Conservation (phyloP, 2,113 vertebrate species). For the Telmatochromis sp. region DNA sequence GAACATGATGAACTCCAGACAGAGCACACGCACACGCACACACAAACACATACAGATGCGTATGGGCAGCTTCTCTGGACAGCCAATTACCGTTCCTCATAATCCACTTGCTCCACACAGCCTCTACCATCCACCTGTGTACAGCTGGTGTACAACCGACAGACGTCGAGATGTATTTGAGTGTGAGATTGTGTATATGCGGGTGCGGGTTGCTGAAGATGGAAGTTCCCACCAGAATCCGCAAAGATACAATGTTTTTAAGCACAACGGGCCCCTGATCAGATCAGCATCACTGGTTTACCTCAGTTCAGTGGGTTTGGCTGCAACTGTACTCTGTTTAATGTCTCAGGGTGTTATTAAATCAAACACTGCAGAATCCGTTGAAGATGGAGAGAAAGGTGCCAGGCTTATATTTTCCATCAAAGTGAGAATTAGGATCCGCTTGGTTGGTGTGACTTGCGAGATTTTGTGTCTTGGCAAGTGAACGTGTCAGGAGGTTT, state of each 20-base stretch:
- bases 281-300: constrained; percentile 1
- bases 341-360: background rate
- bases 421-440: background rate
- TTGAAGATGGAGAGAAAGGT: background rate
- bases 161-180: constrained; percentile 10
- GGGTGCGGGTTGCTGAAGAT: background rate
- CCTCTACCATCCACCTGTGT: constrained; percentile 46
- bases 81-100: constrained; percentile 66
- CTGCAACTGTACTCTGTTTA: background rate
- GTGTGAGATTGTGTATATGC: background rate
- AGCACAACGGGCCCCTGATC: constrained; percentile 3
- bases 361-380: background rate
- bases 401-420: background rate
- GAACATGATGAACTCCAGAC: constrained; percentile 63
- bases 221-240: constrained; percentile 34
- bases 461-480: background rate
- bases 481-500: background rate
- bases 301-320: background rate
- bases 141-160: constrained; percentile 11
- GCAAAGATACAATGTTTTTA: background rate
- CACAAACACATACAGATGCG: constrained; percentile 20
- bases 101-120: constrained; percentile 57
- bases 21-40: background rate
- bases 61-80: constrained; percentile 55
- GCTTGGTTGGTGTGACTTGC: background rate